These are phyloP conservation scores for Phengaris arion DNA, from an alignment of 2,888 invertebrate genomes.

Conservation along the genomic window DNA sequence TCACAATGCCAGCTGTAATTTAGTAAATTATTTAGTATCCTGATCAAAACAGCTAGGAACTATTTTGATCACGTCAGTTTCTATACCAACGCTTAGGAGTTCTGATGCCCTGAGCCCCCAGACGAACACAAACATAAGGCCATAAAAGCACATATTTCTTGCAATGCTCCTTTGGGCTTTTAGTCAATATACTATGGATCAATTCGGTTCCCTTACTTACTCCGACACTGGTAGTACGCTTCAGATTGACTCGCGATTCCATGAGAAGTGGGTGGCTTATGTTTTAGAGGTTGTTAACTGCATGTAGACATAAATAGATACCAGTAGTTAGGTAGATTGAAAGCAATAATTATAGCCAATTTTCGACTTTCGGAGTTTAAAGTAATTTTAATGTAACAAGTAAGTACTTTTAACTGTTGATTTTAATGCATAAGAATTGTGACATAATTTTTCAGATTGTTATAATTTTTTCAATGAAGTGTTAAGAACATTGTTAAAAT, in stretches of 20 bases:
- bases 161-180: not conserved
- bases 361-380: conserved; percentile 47
- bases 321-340: conserved; percentile 64
- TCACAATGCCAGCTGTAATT: not conserved
- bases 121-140: too few relatives aligned
- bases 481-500: not conserved
- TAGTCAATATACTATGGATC: not conserved
- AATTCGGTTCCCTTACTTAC: not conserved
- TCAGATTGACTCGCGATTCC: conserved; percentile 11
- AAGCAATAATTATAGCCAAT: conserved; percentile 71
- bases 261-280: not conserved
- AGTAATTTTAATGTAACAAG: conserved; percentile 20
- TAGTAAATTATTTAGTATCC: too few relatives aligned
- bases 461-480: conserved; percentile 3
- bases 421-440: conserved; percentile 41
- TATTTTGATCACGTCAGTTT: too few relatives aligned
- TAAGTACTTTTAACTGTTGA: conserved; percentile 26
- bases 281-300: conserved; percentile 24
- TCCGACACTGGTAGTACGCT: not conserved
- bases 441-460: conserved; percentile 40
- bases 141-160: too few relatives aligned
- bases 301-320: conserved; percentile 26
- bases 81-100: too few relatives aligned
- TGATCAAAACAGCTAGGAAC: too few relatives aligned
- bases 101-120: too few relatives aligned